Base-by-base conservation (phyloP, 2,113 vertebrate species). In the Cebidichthys violaceus region DNA sequence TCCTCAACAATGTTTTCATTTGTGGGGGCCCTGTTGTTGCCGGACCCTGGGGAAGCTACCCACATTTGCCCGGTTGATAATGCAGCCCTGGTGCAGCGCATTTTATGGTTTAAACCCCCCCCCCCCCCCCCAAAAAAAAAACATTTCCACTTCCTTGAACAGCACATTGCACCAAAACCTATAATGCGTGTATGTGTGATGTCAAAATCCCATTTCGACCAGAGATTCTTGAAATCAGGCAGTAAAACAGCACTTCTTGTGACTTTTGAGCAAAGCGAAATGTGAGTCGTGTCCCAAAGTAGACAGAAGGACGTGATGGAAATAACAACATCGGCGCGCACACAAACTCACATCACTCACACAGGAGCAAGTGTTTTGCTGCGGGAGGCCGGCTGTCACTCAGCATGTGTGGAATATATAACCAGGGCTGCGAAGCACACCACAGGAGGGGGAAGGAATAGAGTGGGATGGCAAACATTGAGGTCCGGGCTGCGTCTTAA, bases 401-500 rank as follows among this genome's bases (percentile, higher is more conserved):
- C 88, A 90, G 60, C 82, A 77, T 85, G 86, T 70, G 77, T 9
- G 31, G 89, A 87, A 81, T 87, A 81, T 79, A 71, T 64, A 81
- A 82, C 52, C 77, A 17, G 74, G 47, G 67, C 75, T 71, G 73
- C 27, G 22, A 55, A 75, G 75, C 45, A 6, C 59, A 33, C n/a
- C 55, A 13, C 66, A 27, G 43, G 85, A 52, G 37, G 41, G 27
- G 47, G 62, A 33, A 11, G 33, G 67, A 45, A 84, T 72, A 22
- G 82, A 77, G 81, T 50, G 67, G 22, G 71, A 64, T 54, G 50
- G 74, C 73, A 86, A 87, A 82, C 75, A 81, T 10, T 43, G 37
- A 67, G 68, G 62, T 75, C 73, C 47, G 60, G 31, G 45, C 67
- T 59, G 64, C 22, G 24, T 75, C 75, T 87, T 66, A 3, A 88